Base-by-base conservation (phyloP, 2,797 vertebrate species). In the Falco columbarius region DNA sequence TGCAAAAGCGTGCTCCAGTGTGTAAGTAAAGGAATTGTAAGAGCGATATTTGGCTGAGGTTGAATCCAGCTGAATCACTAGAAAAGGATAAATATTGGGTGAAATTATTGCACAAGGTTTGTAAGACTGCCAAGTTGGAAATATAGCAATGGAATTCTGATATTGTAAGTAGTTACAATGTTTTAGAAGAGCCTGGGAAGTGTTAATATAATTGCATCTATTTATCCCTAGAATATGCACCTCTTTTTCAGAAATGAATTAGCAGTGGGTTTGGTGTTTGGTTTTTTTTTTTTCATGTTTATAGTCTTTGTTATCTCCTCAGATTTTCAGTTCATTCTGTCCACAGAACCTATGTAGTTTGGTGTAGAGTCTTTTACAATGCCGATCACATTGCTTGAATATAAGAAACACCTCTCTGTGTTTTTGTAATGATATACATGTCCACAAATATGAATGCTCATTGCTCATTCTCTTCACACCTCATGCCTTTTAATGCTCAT, bases 401-500 rank as follows among this genome's bases (percentile, higher is more conserved):
- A 23, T 20, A 81, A 81, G 44, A 70, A 90, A 84, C 86, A 55
- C 3, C 5, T 72, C 14, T 12, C 29, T 49, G 6, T 6, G 4
- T 10, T 77, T 81, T 77, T 86, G 65, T 38, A 90, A 86, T 49
- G 40, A 72, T 16, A 80, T 54, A 68, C 19, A 30, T 56, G 7
- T 30, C 61, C 80, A 52, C 24, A 88, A 79, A 86, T 82, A 52
- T 52, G 74, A 82, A 85, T 86, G 23, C 14, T 96, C 40, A 52
- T 88, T 85, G 56, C 77, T 95, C 30, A 85, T 89, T 93, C 81
- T 82, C 26, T 82, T 76, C 89, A 71, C 7, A 61, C 22, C 29
- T 91, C 32, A 38, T 89, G 65, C 63, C 72, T 86, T 96, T 96
- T 94, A 91, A 67, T 34, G 85, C 38, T 18, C 12, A 24, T 81